These are phyloP conservation scores for Paracanthobrama guichenoti DNA, from an alignment of 2,113 vertebrate genomes.

Conservation along the genomic window DNA sequence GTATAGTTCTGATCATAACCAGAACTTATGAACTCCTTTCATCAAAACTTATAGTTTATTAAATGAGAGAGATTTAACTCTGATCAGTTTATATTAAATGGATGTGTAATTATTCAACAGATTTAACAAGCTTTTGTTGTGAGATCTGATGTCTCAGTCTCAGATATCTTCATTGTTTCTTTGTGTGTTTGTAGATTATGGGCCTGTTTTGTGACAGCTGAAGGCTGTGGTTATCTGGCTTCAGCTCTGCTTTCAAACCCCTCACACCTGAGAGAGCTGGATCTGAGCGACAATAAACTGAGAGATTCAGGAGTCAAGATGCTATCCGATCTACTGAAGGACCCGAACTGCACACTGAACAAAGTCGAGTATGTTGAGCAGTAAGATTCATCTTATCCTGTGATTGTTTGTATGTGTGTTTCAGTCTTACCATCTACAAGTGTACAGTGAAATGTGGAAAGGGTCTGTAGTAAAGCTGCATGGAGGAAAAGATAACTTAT, in stretches of 20 bases:
- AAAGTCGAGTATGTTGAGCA: not conserved
- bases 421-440: not conserved
- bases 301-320: not conserved
- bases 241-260: not conserved
- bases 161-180: not conserved
- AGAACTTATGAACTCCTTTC: too few species aligned
- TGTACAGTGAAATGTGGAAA: not conserved
- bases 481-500: too few species aligned
- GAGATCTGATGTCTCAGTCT: not conserved
- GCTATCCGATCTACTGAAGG: not conserved
- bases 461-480: too few species aligned
- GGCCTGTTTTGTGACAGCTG: rapidly evolving
- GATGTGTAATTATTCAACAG: not conserved
- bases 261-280: not conserved
- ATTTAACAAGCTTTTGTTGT: not conserved
- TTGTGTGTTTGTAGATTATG: not conserved
- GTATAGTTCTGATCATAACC: too few species aligned
- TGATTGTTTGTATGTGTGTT: not conserved
- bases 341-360: not conserved
- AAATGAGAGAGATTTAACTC: not conserved
- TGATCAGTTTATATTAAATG: not conserved
- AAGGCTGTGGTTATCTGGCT: not conserved
- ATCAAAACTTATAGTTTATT: too few species aligned
- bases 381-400: not conserved
- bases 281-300: rapidly evolving